A percentile compares a stretch with the other conserved stretches of the same genome.
phyloP scores from a whole-genome alignment of 2,113 vertebrate genomes.

The Oncorhynchus kisutch region DNA sequence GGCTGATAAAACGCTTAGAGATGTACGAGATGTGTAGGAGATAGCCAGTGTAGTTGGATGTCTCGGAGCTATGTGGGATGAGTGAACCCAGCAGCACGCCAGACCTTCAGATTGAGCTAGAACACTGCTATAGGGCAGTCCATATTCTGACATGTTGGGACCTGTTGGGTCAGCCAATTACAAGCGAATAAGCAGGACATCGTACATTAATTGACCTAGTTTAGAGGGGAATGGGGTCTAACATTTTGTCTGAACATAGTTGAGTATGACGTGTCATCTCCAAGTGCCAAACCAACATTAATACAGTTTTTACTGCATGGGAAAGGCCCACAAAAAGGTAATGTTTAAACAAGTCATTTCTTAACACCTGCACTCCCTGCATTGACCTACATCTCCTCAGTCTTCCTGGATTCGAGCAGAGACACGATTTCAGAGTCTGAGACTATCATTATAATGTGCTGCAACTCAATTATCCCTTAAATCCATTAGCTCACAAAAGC shows the following conservation, averaged over 20 bases:
- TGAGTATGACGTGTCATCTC: slow-evolving; percentile 35
- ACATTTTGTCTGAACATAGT: slow-evolving; percentile 2
- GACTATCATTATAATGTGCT: not conserved
- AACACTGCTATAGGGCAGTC: not conserved
- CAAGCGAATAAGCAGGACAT: slow-evolving; percentile 8
- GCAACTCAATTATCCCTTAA: not conserved
- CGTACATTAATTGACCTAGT: slow-evolving; percentile 36
- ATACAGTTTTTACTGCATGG: not conserved
- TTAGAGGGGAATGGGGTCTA: slow-evolving; percentile 12
- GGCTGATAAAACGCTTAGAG: not conserved
- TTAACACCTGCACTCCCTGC: too few species aligned
- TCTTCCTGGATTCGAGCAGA: too few species aligned
- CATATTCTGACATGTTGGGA: slow-evolving; percentile 8
- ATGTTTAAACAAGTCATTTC: too few species aligned
- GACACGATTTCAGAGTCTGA: too few species aligned
- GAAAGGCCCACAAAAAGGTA: not conserved
- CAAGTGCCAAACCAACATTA: too few species aligned
- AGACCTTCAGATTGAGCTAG: slow-evolving; percentile 8
- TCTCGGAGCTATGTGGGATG: slow-evolving; percentile 1
- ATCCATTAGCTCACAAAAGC: not conserved
- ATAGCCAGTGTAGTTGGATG: slow-evolving; percentile 3
- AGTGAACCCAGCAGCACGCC: slow-evolving; percentile 7
- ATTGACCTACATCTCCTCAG: too few species aligned
- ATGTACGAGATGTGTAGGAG: slow-evolving; percentile 10
- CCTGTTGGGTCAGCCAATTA: slow-evolving; percentile 28